Evolutionary conservation across 1,140 invertebrate genomes (phyloP).

Genomic region (Drusus annulatus): DNA sequence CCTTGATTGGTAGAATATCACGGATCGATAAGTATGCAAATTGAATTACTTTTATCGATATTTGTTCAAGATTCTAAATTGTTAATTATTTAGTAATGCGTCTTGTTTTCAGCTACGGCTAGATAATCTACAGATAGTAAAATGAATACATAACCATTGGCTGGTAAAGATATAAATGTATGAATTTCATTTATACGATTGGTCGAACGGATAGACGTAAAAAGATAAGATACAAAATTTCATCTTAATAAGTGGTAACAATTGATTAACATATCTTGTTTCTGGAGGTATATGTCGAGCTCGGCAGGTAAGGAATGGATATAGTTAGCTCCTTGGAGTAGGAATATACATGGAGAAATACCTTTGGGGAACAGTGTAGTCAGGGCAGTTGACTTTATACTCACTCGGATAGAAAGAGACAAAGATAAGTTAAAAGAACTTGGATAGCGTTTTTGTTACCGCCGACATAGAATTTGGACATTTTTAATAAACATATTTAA

Average conservation of each 20-base stretch:
- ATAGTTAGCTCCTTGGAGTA: neutral
- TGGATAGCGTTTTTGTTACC: too few relatives aligned
- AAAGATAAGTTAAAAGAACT: too few relatives aligned
- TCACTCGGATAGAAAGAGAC: too few relatives aligned
- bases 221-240: neutral
- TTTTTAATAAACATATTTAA: too few relatives aligned
- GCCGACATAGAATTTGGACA: too few relatives aligned
- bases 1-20: neutral
- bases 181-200: neutral
- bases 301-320: neutral
- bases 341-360: too few relatives aligned
- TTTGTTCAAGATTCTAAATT: neutral
- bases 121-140: neutral
- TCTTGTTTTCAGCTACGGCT: neutral
- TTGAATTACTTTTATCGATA: neutral
- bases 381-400: too few relatives aligned
- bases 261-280: slow-evolving; percentile 2
- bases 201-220: neutral
- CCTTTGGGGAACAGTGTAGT: too few relatives aligned
- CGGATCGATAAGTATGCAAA: neutral
- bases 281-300: neutral
- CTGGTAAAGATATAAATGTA: neutral
- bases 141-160: neutral
- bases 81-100: neutral
- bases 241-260: neutral